These are phyloP conservation scores for Pseudomyrmex dendroicus DNA, from an alignment of 1,140 invertebrate species.

Conservation along the genomic window DNA sequence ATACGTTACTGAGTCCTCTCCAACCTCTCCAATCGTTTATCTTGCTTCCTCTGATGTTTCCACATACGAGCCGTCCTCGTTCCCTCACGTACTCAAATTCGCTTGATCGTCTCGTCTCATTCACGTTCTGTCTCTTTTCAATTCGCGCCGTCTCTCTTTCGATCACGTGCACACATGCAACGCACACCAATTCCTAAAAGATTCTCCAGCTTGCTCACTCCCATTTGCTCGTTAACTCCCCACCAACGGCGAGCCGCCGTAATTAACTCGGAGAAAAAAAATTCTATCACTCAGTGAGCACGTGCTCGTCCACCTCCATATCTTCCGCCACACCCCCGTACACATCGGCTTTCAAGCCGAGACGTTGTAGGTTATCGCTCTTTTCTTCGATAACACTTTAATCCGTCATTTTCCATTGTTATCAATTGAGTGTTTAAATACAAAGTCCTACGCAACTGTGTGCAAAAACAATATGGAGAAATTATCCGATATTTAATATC, in stretches of 20 bases:
- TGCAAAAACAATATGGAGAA: neutral
- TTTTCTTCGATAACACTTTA: conserved; percentile 2
- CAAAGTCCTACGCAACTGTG: neutral
- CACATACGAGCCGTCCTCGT: neutral
- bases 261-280: conserved; percentile 60
- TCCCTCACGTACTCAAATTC: neutral
- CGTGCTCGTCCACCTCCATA: conserved; percentile 68
- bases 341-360: neutral
- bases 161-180: conserved; percentile 40
- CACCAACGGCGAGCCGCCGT: conserved; percentile 56
- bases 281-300: conserved; percentile 77
- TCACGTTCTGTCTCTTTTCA: neutral
- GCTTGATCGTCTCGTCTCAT: neutral
- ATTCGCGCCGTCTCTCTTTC: neutral
- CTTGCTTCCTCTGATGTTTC: neutral
- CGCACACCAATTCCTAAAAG: conserved; percentile 12
- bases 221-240: conserved; percentile 49
- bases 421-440: neutral
- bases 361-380: conserved; percentile 28
- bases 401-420: neutral
- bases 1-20: conserved; percentile 34
- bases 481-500: neutral
- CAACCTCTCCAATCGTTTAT: neutral
- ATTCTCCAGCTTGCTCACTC: conserved; percentile 10
- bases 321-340: neutral